phyloP scores from a whole-genome alignment of 2,888 invertebrate genomes.

The Hydroisotoma schaefferi region DNA sequence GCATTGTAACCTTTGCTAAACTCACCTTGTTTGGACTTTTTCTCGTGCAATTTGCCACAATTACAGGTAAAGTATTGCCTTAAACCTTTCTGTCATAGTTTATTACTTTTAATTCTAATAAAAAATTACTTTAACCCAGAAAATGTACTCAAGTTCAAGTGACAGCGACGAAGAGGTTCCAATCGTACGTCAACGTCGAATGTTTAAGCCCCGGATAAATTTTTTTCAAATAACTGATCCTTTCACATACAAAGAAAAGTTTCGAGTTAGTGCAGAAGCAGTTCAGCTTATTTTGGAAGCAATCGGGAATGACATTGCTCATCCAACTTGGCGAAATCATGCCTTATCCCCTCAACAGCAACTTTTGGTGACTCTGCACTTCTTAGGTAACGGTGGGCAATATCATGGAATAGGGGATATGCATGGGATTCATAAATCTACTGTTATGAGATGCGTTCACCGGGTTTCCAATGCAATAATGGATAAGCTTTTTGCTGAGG shows the following conservation, averaged over 20 bases:
- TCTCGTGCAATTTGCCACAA: no score
- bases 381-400: constrained; percentile 14
- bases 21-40: no score
- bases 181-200: background rate
- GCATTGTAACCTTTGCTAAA: no score
- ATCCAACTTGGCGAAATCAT: constrained; percentile 14
- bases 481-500: constrained; percentile 8
- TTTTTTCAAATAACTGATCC: background rate
- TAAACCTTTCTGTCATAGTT: no score
- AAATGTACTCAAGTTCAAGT: no score
- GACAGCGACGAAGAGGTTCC: background rate
- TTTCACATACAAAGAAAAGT: background rate
- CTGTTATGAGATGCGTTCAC: constrained; percentile 17
- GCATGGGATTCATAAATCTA: constrained; percentile 22
- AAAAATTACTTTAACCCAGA: no score
- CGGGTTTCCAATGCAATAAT: constrained; percentile 15
- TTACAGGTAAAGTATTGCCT: no score
- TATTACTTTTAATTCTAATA: no score
- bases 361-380: constrained; percentile 8
- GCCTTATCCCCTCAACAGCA: constrained; percentile 17
- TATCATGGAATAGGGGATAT: constrained; percentile 9
- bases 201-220: constrained; percentile 1
- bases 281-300: constrained; percentile 7
- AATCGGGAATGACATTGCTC: constrained; percentile 9
- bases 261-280: constrained; percentile 4